Conservation (phyloP, 2,113 vertebrate species). For the cat (Felis catus) region F.catus_Fca126_mat1.0 CM031416.1:116889501-116890000, state of each 20-base stretch:
- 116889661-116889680: slow-evolving; percentile 30
- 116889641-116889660: not conserved
- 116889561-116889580: not conserved
- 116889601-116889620: not conserved
- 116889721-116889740: not conserved
- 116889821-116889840: not conserved
- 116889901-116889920: not conserved
- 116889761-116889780: slow-evolving; percentile 3
- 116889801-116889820: slow-evolving; percentile 1
- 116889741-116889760: not conserved
- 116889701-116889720: slow-evolving; percentile 22
- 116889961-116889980: not conserved
- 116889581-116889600: not conserved
- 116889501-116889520: not conserved
- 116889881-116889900: not conserved
- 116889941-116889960: not conserved
- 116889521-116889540: not conserved
- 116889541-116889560: not conserved
- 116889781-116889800: not conserved
- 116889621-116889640: not conserved
- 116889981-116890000: not conserved
- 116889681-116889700: not conserved
- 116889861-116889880: not conserved
- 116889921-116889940: not conserved
- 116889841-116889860: slow-evolving; percentile 18